Percentiles rank a stretch among this genome's conserved stretches.
Evolutionary conservation across 2,888 invertebrate species (phyloP).

Genomic region (Leptopterna dolabrata): DNA sequence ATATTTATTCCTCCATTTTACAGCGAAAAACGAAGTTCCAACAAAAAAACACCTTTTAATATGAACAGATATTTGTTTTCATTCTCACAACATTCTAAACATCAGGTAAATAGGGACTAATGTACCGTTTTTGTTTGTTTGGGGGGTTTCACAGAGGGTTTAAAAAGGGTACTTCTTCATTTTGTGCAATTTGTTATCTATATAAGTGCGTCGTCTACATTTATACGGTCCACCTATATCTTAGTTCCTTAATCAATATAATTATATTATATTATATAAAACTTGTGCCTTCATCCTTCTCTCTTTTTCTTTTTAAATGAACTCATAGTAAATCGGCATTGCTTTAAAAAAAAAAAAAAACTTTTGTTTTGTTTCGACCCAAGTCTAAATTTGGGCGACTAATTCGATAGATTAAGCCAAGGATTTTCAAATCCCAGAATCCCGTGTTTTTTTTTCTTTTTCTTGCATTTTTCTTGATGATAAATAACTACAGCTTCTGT

Average conservation of each 20-base stretch:
- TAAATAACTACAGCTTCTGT: neutral
- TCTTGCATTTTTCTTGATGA: neutral
- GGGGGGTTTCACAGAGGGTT: constrained; percentile 43
- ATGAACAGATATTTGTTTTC: constrained; percentile 41
- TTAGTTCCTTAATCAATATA: constrained; percentile 55
- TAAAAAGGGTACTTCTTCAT: constrained; percentile 50
- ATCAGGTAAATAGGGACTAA: constrained; percentile 50
- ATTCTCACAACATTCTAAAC: constrained; percentile 55
- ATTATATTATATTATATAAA: constrained; percentile 51
- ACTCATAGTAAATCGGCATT: neutral
- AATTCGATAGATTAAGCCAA: constrained; percentile 24
- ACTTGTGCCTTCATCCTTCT: constrained; percentile 32
- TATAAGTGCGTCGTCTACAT: constrained; percentile 59
- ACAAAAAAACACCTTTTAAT: constrained; percentile 34
- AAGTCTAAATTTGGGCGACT: neutral
- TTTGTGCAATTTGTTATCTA: constrained; percentile 59
- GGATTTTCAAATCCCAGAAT: neutral
- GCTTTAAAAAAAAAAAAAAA: neutral
- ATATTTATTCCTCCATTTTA: constrained; percentile 31
- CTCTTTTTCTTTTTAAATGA: neutral
- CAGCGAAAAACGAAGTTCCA: constrained; percentile 19
- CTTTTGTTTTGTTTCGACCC: neutral
- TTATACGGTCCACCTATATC: constrained; percentile 59
- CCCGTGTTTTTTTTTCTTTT: neutral
- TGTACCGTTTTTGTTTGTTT: constrained; percentile 6